A percentile compares a stretch with the other conserved stretches of the same genome.
phyloP scores from a whole-genome alignment of 2,797 vertebrate species.

The Hemibagrus guttatus region DNA sequence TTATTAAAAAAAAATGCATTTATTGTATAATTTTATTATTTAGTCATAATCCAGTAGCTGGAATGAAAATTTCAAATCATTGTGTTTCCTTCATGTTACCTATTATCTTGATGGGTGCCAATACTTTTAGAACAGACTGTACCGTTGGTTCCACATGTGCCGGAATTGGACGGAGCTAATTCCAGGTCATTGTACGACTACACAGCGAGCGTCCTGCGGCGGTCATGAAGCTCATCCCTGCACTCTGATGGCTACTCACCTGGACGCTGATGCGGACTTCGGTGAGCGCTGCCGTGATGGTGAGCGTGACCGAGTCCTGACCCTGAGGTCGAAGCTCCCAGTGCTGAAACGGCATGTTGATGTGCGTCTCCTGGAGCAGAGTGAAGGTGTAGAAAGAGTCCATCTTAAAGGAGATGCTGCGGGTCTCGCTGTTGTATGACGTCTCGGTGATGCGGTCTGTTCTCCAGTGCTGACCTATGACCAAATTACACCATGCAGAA shows the following conservation, averaged over 20 bases:
- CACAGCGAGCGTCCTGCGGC: not conserved
- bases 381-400: constrained; percentile 75
- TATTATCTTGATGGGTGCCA: not conserved
- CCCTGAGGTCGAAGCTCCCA: constrained; percentile 85
- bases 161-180: not conserved
- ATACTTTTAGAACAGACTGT: not conserved
- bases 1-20: not conserved
- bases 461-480: constrained; percentile 80
- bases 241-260: constrained; percentile 64
- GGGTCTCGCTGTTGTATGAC: constrained; percentile 60
- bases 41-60: not conserved
- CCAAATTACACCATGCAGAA: not conserved
- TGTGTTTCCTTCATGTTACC: not conserved
- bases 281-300: constrained; percentile 70
- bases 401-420: constrained; percentile 78
- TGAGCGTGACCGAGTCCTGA: constrained; percentile 72
- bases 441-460: constrained; percentile 76
- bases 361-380: constrained; percentile 81
- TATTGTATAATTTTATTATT: not conserved
- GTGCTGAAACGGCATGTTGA: constrained; percentile 83
- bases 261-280: constrained; percentile 81
- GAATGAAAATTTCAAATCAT: not conserved
- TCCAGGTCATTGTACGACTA: not conserved
- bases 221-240: not conserved
- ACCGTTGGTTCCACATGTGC: not conserved